Conservation (phyloP, 1,140 invertebrate species). For the Drosophila nannoptera region DNA sequence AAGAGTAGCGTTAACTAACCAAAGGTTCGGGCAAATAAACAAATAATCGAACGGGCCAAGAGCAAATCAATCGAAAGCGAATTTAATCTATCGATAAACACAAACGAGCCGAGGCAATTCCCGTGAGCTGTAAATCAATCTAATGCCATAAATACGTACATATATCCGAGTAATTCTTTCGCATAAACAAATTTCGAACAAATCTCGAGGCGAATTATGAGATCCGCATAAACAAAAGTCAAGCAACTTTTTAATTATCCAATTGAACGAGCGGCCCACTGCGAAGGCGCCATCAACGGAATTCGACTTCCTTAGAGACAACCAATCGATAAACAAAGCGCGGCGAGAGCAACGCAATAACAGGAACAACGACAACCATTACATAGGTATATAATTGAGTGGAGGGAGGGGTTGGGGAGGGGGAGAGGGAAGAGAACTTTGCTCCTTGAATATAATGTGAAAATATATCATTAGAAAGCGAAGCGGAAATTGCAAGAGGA, state of each 20-base stretch:
- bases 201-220: constrained; percentile 28
- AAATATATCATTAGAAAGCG: too few species aligned
- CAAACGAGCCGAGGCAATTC: constrained; percentile 21
- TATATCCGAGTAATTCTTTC: background rate
- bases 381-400: background rate
- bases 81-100: constrained; percentile 26
- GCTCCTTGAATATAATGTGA: too few species aligned
- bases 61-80: constrained; percentile 1
- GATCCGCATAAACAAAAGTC: constrained; percentile 26
- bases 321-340: constrained; percentile 6
- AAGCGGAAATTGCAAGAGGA: too few species aligned
- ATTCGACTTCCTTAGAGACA: constrained; percentile 1
- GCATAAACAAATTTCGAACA: constrained; percentile 24
- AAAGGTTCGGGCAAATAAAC: constrained; percentile 12
- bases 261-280: constrained; percentile 2
- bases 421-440: too few species aligned
- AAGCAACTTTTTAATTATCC: constrained; percentile 18
- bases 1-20: constrained; percentile 7
- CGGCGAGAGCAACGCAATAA: background rate
- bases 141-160: constrained; percentile 16
- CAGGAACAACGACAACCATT: background rate
- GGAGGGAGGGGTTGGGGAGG: too few species aligned
- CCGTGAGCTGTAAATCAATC: constrained; percentile 27
- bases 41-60: constrained; percentile 7
- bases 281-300: constrained; percentile 11